These are phyloP conservation scores for Platysteira castanea DNA, from an alignment of 2,113 vertebrate species.

Conservation along the genomic window DNA sequence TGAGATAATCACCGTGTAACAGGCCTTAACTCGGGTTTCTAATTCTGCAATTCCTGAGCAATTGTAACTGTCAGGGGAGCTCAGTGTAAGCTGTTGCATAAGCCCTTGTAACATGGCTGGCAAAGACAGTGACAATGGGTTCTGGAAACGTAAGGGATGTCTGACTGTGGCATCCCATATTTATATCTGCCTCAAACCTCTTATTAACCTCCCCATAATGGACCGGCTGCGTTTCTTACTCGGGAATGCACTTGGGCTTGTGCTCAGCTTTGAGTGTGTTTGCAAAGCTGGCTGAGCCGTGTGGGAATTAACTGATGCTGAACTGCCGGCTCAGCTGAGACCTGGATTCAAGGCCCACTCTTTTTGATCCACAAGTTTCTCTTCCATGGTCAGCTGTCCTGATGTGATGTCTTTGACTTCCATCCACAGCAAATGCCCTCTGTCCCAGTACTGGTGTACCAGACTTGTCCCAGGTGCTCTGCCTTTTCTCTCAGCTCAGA, in stretches of 20 bases:
- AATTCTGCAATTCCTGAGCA: constrained; percentile 2
- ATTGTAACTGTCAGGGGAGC: background rate
- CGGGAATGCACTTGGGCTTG: background rate
- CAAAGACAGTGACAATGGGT: background rate
- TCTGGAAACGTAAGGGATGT: background rate
- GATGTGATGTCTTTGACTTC: background rate
- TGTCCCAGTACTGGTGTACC: background rate
- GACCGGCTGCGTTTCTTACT: background rate
- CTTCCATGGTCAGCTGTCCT: background rate
- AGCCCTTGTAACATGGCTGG: background rate
- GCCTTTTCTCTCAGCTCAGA: background rate
- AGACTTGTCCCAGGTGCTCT: background rate
- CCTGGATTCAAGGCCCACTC: background rate
- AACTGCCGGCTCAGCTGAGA: background rate
- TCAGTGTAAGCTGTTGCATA: background rate
- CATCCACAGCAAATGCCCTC: background rate
- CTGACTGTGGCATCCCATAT: background rate
- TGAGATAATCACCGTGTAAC: background rate
- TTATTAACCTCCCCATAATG: background rate
- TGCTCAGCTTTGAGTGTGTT: background rate
- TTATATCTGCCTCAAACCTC: background rate
- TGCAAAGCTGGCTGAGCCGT: background rate
- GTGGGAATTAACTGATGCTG: background rate
- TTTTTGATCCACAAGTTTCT: background rate
- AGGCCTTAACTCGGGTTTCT: background rate